Base-by-base conservation (phyloP, 1,140 invertebrate species). In the Drosophila asahinai region DNA sequence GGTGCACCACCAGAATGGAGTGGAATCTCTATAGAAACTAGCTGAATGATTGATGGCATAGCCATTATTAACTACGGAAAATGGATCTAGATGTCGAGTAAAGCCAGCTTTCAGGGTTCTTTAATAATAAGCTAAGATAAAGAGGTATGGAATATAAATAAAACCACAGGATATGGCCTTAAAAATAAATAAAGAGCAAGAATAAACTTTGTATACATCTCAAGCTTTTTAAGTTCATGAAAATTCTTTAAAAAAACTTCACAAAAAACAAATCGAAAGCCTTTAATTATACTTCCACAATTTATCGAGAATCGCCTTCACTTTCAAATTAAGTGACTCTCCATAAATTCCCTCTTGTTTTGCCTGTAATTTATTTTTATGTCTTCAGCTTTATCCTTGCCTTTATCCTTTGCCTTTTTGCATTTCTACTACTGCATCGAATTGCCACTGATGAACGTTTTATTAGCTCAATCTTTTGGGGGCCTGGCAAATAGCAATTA, bases 401-500 rank as follows among this genome's bases (percentile, higher is more conserved):
- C 48, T 36, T 30, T 30, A 1, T 22, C 22, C 8, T 33, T 8
- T 8, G 7, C 30, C 8, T 38, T 51, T 48, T 51, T 59, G 17
- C 70, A 27, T 55, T 17, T 25, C 12, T 7, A 30, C 42, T 12
- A 8, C 40, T 49, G 45, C 49, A 49, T 59, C 43, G 25, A 52
- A 55, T 64, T 51, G 42, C 55, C 40, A 15, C 22, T 63, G 58
- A 64, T 58, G 65, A 84, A 72, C 48, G 45, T 65, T 77, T 81
- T 62, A 83, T 84, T 84, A 84, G 66, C 72, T 47, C 40, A 63
- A 58, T 84, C 62, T 59, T 61, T 33, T 36, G 17, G 51, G 17
- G 60, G 62, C 19, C 43, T 60, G 33, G 58, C 81, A 80, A 71
- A 74, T 57, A 58, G 55, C 59, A 80, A 83, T 83, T 83, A 83